phyloP scores from a whole-genome alignment of 53 echinoderm and acorn worm species.

The Echinarachnius parma region DNA sequence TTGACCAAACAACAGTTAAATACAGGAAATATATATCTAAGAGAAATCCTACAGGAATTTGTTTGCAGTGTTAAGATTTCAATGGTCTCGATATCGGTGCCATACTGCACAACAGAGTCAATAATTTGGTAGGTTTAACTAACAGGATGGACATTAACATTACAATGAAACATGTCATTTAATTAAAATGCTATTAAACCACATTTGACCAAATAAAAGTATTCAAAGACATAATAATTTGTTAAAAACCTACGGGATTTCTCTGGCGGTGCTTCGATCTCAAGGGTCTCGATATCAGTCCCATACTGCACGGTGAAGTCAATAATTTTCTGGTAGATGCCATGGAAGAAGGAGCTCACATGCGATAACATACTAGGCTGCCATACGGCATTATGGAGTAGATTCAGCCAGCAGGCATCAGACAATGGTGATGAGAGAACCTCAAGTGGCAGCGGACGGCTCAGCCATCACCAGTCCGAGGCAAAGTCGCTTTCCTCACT shows the following conservation, averaged over 20 bases:
- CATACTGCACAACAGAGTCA: not conserved
- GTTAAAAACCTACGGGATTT: slow-evolving; percentile 4
- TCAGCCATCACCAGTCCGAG: no score
- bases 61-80: no score
- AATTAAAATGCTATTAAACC: not conserved
- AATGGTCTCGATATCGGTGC: not conserved
- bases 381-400: not conserved
- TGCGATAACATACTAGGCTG: slow-evolving; percentile 11
- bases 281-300: no score
- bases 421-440: no score
- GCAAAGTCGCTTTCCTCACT: no score
- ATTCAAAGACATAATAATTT: not conserved
- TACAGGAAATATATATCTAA: no score
- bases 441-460: no score
- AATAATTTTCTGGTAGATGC: slow-evolving; percentile 21
- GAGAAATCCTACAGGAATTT: no score
- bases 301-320: slow-evolving; percentile 22
- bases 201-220: not conserved
- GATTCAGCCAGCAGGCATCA: no score
- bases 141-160: not conserved
- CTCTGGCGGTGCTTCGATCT: slow-evolving; percentile 15
- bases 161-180: not conserved
- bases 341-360: slow-evolving; percentile 6
- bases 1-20: no score
- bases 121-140: not conserved